Evolutionary conservation across 2,888 invertebrate genomes (phyloP), one percentile per base, ranked within the genome.

Genomic region (Melinaea marsaeus): DNA sequence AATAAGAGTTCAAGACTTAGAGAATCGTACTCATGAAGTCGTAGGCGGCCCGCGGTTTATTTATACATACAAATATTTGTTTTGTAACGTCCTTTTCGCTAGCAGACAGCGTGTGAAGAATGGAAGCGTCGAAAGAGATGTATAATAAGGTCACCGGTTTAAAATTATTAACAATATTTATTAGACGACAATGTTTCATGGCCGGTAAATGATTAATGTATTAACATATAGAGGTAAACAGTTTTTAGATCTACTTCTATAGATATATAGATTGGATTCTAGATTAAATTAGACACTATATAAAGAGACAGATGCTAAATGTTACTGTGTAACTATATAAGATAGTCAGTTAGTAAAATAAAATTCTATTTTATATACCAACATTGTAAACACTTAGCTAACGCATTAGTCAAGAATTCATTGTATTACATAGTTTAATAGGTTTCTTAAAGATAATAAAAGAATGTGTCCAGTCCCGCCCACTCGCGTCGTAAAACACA

Each of bases 121-220:
- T 61, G 57, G 54, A 58, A 46, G 64, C 54, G 68, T 56, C 60
- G 68, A 68, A 57, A 67, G 70, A 67, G 64, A 66, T 42, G 55
- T 55, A 60, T 60, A 65, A 66, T 69, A 65, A 62, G 69, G 69
- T 61, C 62, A 68, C 68, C 66, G 63, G 58, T 68, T 58, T 55
- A 42, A 59, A 60, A 59, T 51, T 11, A 9, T 51, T 11, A 32
- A n/a, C 51, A 51, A 7, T 32, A 32, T 51, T 32, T 11, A 51
- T 51, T 9, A 32, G 51, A 48, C 13, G 48, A 32, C 51, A 51
- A 51, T 32, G 7, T 6, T 51, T 51, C 51, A 51, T 13, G n/a
- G 32, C n/a, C 46, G n/a, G 9, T 32, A 51, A 51, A 9, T 51
- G 32, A 51, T 51, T 51, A 9, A 51, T 51, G 32, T 32, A 48